Conservation (phyloP, 2,888 invertebrate genomes). For the Orthosia incerta region DNA sequence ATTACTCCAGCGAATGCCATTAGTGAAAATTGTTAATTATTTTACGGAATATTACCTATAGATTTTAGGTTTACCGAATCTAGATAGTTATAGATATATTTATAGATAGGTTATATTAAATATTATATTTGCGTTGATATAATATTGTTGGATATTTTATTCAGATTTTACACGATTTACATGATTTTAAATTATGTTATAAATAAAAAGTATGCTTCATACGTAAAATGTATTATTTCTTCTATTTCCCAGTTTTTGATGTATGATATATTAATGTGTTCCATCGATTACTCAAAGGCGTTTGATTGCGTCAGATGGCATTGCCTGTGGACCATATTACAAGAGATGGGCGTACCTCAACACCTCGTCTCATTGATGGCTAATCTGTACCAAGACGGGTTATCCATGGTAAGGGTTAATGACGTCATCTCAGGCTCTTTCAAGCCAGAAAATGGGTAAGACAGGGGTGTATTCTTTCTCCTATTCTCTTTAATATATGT, state of each 20-base stretch:
- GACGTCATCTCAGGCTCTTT: too few relatives aligned
- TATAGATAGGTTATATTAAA: conserved; percentile 71
- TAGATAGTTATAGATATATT: conserved; percentile 68
- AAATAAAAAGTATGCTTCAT: conserved; percentile 87
- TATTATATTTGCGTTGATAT: conserved; percentile 76
- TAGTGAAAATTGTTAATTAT: conserved; percentile 77
- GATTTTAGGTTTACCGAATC: conserved; percentile 57
- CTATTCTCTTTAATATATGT: too few relatives aligned
- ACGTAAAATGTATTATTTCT: conserved; percentile 53
- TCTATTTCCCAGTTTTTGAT: neutral
- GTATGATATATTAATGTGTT: too few relatives aligned
- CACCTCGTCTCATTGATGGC: too few relatives aligned
- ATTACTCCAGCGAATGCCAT: conserved; percentile 81
- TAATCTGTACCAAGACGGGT: too few relatives aligned
- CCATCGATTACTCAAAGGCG: too few relatives aligned
- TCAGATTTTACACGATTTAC: conserved; percentile 90
- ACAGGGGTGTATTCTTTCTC: too few relatives aligned
- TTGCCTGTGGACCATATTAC: too few relatives aligned
- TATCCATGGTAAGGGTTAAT: too few relatives aligned
- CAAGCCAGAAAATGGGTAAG: too few relatives aligned
- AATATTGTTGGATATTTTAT: conserved; percentile 87
- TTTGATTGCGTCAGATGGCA: too few relatives aligned
- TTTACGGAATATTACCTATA: conserved; percentile 59
- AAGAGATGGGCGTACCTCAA: too few relatives aligned
- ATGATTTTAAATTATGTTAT: conserved; percentile 87